phyloP scores from a whole-genome alignment of 2,888 invertebrate genomes.

The Caenorhabditis sulstoni region DNA sequence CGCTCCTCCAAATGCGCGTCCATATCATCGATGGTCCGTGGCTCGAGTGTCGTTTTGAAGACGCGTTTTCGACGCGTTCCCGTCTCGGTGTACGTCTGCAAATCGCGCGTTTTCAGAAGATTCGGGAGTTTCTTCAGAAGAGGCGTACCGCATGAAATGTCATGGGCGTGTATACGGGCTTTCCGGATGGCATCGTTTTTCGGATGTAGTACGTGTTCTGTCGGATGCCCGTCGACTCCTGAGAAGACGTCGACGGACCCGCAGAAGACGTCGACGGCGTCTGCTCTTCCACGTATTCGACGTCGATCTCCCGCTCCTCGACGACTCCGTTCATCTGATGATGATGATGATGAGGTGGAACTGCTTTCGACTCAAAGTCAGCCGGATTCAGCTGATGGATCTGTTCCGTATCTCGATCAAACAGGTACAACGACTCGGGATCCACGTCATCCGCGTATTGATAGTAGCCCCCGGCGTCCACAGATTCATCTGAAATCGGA shows the following conservation, averaged over 20 bases:
- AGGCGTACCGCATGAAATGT: constrained; percentile 41
- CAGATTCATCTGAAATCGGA: background rate
- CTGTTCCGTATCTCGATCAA: constrained; percentile 36
- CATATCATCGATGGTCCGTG: constrained; percentile 14
- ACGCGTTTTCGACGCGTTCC: constrained; percentile 20
- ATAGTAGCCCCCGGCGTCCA: background rate
- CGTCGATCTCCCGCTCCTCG: constrained; percentile 5
- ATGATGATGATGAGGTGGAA: background rate
- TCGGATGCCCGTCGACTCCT: background rate
- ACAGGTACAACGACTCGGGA: constrained; percentile 24
- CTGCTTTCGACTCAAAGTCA: background rate
- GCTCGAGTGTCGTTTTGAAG: constrained; percentile 23
- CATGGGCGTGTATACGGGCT: constrained; percentile 9
- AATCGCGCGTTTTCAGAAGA: no score
- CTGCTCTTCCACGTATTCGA: constrained; percentile 3
- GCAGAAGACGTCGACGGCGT: background rate
- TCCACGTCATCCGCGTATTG: constrained; percentile 5
- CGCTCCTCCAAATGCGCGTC: constrained; percentile 35
- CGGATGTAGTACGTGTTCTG: constrained; percentile 26
- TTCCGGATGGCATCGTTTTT: constrained; percentile 1
- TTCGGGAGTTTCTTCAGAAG: no score
- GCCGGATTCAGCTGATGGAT: constrained; percentile 17
- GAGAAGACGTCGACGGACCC: background rate
- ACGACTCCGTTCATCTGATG: background rate
- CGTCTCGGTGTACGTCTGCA: constrained; percentile 18